Evolutionary conservation across 2,113 vertebrate species (phyloP).

Genomic region (Erinaceus europaeus): DNA sequence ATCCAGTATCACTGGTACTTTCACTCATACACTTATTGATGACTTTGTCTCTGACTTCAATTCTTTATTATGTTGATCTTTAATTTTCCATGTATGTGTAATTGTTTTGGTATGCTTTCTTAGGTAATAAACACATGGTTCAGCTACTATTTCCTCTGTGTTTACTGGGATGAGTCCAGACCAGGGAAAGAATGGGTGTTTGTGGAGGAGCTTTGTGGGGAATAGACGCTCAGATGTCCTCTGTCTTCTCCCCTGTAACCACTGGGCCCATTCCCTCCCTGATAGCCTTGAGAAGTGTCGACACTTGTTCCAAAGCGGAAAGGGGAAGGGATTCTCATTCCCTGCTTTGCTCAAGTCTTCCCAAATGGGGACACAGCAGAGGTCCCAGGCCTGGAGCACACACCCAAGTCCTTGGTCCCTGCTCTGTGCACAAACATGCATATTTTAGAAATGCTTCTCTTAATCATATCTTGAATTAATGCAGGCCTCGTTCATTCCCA

Average conservation of each 20-base stretch:
- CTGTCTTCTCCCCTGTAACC: background rate
- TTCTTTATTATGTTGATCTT: background rate
- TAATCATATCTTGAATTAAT: constrained; percentile 90
- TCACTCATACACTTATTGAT: background rate
- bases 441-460: constrained; percentile 81
- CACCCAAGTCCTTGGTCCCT: background rate
- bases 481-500: constrained; percentile 85
- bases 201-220: background rate
- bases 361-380: accelerated
- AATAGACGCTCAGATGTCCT: background rate
- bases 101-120: background rate
- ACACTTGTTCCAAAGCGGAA: background rate
- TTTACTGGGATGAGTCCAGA: accelerated
- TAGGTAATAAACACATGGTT: background rate
- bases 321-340: background rate
- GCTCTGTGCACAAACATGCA: constrained; percentile 32
- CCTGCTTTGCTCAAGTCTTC: background rate
- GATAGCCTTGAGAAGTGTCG: accelerated
- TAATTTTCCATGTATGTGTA: background rate
- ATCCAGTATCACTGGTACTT: background rate
- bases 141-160: background rate
- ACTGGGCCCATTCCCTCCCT: no score
- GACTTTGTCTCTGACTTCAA: background rate
- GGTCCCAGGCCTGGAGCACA: background rate
- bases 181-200: accelerated